Conservation (phyloP, 1,140 invertebrate genomes). For the Drosophila bifasciata region DNA sequence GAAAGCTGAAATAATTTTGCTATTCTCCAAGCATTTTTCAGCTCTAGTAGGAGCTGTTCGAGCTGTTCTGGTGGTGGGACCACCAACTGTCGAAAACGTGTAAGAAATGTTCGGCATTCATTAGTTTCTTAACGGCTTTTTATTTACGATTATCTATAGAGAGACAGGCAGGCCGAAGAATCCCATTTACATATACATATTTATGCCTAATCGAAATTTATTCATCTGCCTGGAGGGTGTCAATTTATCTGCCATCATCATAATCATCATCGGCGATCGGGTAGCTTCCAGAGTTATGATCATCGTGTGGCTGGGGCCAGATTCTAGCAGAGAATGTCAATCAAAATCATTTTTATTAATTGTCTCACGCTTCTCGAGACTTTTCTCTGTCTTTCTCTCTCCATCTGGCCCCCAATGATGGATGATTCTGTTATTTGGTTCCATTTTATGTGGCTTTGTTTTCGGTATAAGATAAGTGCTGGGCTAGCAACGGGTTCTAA, state of each 20-base stretch:
- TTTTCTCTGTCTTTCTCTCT: neutral
- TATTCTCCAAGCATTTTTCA: conserved; percentile 58
- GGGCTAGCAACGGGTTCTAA: conserved; percentile 11
- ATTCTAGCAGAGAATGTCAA: conserved; percentile 61
- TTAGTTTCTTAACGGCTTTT: conserved; percentile 72
- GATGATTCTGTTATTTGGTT: conserved; percentile 33
- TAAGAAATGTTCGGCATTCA: conserved; percentile 64
- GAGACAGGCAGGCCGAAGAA: conserved; percentile 30
- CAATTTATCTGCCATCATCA: conserved; percentile 74
- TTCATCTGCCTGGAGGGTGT: conserved; percentile 68
- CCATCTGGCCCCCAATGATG: conserved; percentile 9
- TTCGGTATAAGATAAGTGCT: conserved; percentile 10
- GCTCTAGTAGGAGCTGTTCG: conserved; percentile 49
- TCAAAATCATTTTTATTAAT: conserved; percentile 72
- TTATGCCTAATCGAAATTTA: conserved; percentile 64
- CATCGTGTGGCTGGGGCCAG: conserved; percentile 31
- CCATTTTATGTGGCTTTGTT: conserved; percentile 8
- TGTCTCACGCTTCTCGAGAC: conserved; percentile 42
- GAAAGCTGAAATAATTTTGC: conserved; percentile 12
- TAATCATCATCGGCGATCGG: conserved; percentile 37
- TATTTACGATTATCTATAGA: conserved; percentile 59
- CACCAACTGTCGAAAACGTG: conserved; percentile 53
- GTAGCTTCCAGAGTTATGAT: conserved; percentile 38
- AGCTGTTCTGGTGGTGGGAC: conserved; percentile 4
- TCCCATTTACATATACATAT: conserved; percentile 32